phyloP scores from a whole-genome alignment of 2,797 vertebrate species.

The Microctenopoma stevenorrisi region DNA sequence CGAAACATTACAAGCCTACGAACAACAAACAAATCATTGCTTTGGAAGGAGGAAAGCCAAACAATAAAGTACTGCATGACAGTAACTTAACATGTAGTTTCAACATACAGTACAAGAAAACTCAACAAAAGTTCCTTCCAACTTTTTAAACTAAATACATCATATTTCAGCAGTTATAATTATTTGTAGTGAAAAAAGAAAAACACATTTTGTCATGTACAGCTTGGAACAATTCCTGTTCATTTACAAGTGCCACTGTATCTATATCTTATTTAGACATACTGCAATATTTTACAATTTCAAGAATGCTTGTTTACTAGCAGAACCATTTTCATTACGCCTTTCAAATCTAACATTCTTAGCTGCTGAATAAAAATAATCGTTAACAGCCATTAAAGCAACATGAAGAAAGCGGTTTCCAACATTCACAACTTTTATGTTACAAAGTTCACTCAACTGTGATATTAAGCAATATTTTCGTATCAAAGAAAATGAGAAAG shows the following conservation, averaged over 20 bases:
- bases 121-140: slow-evolving; percentile 31
- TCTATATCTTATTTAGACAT: slow-evolving; percentile 40
- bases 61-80: slow-evolving; percentile 79
- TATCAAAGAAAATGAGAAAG: slow-evolving; percentile 55
- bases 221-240: slow-evolving; percentile 48
- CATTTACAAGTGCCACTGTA: slow-evolving; percentile 29
- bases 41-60: slow-evolving; percentile 72
- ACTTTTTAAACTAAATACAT: slow-evolving; percentile 57
- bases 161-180: slow-evolving; percentile 47
- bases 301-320: slow-evolving; percentile 18
- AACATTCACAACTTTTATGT: slow-evolving; percentile 37
- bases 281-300: slow-evolving; percentile 57
- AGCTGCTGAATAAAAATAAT: slow-evolving; percentile 60
- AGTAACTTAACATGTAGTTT: slow-evolving; percentile 68
- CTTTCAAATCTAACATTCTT: slow-evolving; percentile 55
- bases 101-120: slow-evolving; percentile 64
- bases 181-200: slow-evolving; percentile 40
- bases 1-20: slow-evolving; percentile 66
- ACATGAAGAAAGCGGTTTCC: slow-evolving; percentile 64
- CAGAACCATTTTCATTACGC: slow-evolving; percentile 32
- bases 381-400: slow-evolving; percentile 57
- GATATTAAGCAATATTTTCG: slow-evolving; percentile 57
- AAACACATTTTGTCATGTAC: slow-evolving; percentile 41
- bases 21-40: slow-evolving; percentile 55
- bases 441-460: slow-evolving; percentile 55